Evolutionary conservation across 2,797 vertebrate species (phyloP), one percentile per base, ranked within the genome.

Genomic region (Galagoides demidoff): DNA sequence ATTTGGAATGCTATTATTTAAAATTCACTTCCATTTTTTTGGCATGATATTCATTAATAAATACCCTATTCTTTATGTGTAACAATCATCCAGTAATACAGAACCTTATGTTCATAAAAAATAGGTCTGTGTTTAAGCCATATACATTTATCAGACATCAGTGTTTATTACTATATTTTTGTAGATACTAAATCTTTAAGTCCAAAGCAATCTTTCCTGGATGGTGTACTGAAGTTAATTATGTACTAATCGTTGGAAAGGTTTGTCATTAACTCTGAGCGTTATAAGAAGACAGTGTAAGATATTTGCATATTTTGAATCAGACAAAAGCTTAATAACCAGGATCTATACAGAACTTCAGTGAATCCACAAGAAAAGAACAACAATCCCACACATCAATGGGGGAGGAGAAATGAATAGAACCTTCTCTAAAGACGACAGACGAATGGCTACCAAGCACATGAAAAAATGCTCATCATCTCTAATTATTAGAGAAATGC

Each of bases 141-240:
- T 1, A 27, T 4, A 23, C 81, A 79, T 78, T 86, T 70, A 90
- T 49, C n/a, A 89, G 14, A 76, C 19, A 17, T 77, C 23, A n/a
- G 22, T 94, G 64, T 86, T 83, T 91, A 74, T 45, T 63, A 59
- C 19, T 63, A 9, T 73, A 25, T 81, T 43, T 94, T 82, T n/a
- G 13, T 13, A 82, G 16, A 94, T 79, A 89, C 81, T 55, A 81
- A 93, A 55, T 13, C 95, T 96, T 91, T n/a, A 93, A 74, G 34
- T 70, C 16, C 37, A 88, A 93, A 93, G 31, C 59, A 37, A 49
- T 79, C 49, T 93, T 85, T 94, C 31, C 34, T 95, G 49, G 55
- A 85, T 90, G 43, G 88, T 55, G 61, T 73, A 82, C 5, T 31
- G 22, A 85, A 90, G 7, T 1, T 78, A 94, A 85, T 89, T 45